Base-by-base conservation (phyloP, 2,797 vertebrate species). In the Sarcoramphus papa region DNA sequence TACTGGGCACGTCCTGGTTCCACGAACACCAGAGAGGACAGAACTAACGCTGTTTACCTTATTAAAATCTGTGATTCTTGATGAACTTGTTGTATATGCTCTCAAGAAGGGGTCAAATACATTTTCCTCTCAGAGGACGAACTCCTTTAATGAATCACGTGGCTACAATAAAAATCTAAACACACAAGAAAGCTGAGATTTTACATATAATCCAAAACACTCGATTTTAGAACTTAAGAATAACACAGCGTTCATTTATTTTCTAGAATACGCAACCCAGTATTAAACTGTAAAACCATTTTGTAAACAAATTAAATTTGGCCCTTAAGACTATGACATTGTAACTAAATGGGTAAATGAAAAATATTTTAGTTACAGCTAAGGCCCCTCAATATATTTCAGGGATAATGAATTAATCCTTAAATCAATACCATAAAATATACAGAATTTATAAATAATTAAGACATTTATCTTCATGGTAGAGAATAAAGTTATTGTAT, bases 1-100 rank as follows among this genome's bases (percentile, higher is more conserved):
- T 75, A 95, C 94, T 97, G 97, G 98, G 97, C 97, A 97, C 69
- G 83, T 98, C 98, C 98, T 95, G 95, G 96, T 97, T 97, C 98
- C 98, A 97, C 6, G 56, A 96, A 97, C 85, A 97, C 97, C 54
- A 22, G 96, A 97, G 97, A 97, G 98, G 97, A 98, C 97, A 96
- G 95, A 93, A 97, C 95, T 91, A 96, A 97, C 25, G 51, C 31
- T 75, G 69, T 97, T 96, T 96, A 96, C 93, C 85, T 95, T 96
- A 97, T 80, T 98, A 93, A 97, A 97, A 97, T 85, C 90, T 93
- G 92, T 94, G 96, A 91, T 95, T 94, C 78, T 78, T 84, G 78
- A 96, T 95, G 43, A 97, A 97, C 93, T 97, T 92, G 50, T 90
- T 94, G 45, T 70, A 88, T 76, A 56, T 43, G 60, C 74, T 95